Evolutionary conservation across 2,797 vertebrate species (phyloP).

Genomic region (Enteromius mattozi): DNA sequence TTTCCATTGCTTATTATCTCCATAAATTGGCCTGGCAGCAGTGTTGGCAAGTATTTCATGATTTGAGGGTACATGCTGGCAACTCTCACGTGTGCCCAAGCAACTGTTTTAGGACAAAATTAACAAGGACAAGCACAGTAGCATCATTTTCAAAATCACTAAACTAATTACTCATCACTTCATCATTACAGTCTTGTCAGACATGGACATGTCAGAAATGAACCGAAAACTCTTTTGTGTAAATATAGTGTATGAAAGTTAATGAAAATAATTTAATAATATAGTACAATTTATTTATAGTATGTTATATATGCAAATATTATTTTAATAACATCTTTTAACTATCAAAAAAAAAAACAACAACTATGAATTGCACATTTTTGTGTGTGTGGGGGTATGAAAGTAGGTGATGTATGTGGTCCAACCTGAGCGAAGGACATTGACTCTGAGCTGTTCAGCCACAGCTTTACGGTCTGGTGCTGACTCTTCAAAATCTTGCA

Average conservation of each 20-base stretch:
- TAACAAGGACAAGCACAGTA: background rate
- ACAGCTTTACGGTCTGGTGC: background rate
- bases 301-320: no score
- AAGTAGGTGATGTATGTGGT: background rate
- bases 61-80: constrained; percentile 74
- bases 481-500: constrained; percentile 67
- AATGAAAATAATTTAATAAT: no score
- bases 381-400: background rate
- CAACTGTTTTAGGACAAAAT: constrained; percentile 65
- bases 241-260: no score
- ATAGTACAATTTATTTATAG: no score
- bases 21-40: constrained; percentile 79
- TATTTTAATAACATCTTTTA: no score
- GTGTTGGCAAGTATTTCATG: constrained; percentile 78
- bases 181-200: background rate
- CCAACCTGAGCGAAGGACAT: constrained; percentile 54
- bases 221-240: background rate
- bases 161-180: background rate
- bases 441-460: constrained; percentile 26
- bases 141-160: background rate
- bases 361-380: no score
- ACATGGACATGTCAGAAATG: background rate
- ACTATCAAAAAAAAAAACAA: no score
- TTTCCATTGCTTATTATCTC: constrained; percentile 58
- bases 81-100: constrained; percentile 66